Base-by-base conservation (phyloP, 1,140 invertebrate genomes). In the Papilio xuthus region DNA sequence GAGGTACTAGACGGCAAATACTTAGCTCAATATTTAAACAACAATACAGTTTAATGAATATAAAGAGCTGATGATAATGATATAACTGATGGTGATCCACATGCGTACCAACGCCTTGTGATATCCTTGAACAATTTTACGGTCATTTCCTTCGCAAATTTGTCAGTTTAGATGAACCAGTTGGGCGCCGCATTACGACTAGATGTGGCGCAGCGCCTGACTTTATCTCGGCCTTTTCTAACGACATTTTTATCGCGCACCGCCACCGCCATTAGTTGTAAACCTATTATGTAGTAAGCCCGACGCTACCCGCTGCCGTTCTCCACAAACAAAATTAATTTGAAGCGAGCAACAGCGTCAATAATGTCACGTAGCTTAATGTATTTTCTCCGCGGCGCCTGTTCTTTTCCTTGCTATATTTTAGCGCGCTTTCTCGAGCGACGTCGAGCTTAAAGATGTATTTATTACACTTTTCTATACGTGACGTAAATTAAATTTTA, bases 191-290 rank as follows among this genome's bases (percentile, higher is more conserved):
- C 6, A 26, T 26, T 23, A 60, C 20, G 20, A 13, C 53, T 23
- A 10, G 13, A 50, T 18, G 47, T 8, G 10, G 26, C 10, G 53
- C 23, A 56, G 56, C 20, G 53, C n/a, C 60, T 63, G 42, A 42
- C 41, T 47, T 72, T 44, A 72, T 72, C 70, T 26, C 6, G 70
- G 18, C 20, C n/a, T 42, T 42, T 42, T 44, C 41, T 72, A 72
- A 72, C 41, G 70, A 72, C 70, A 72, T 72, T 72, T 72, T 72
- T 72, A 72, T 72, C 70, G 41, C 42, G 3, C 18, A 41, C 9
- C 42, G 70, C 70, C 70, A 47, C 70, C 28, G 37, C 28, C 70
- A 72, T 72, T 72, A 72, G 70, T 72, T 72, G 70, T 72, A 72
- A 72, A 72, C 70, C 70, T 72, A 72, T 72, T 72, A 72, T 72